Base-by-base conservation (phyloP, 1,140 invertebrate species). In the Leptinotarsa defecta region DNA sequence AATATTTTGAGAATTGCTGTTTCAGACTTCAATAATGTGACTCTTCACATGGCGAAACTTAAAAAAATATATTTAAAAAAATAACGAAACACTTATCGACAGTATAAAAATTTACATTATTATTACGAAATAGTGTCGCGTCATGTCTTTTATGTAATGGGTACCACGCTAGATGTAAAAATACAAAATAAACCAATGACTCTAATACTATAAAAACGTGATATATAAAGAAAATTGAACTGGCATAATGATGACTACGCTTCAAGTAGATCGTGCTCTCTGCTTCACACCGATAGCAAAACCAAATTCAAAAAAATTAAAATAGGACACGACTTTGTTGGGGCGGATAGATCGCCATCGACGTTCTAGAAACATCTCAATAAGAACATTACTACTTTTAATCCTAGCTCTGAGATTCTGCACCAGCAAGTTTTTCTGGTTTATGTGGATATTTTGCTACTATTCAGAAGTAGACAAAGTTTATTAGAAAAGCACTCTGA, bases 1-100 rank as follows among this genome's bases (percentile, higher is more conserved):
- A 83, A 85, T 84, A 84, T 83, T 82, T 83, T 85, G 84, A 85
- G 83, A 85, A 85, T 85, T 85, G 84, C 83, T 85, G 83, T 78
- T 81, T 85, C 84, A 85, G 84, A 85, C 84, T 85, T 85, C 81
- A 82, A 84, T 81, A 79, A 82, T 80, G 81, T 83, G 81, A 83
- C 80, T 77, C 70, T 76, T 80, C 79, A 83, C 80, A 83, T 81
- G 81, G 80, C 81, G 77, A 81, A 83, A 84, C 78, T 79, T 83
- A 83, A 83, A 83, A 83, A 85, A 84, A 83, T 79, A 83, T 82
- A 82, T 81, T 82, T 80, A 74, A 84, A 83, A 82, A 82, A 84
- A 82, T 80, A 83, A 84, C 83, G 81, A 84, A 83, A 82, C 81
- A 80, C 79, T 81, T 84, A 77, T 78, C 78, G 76, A 76, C 81